Percentiles rank a stretch among this genome's conserved stretches.
Evolutionary conservation across 2,113 vertebrate genomes (phyloP).

Genomic region (Cynopterus brachyotis): DNA sequence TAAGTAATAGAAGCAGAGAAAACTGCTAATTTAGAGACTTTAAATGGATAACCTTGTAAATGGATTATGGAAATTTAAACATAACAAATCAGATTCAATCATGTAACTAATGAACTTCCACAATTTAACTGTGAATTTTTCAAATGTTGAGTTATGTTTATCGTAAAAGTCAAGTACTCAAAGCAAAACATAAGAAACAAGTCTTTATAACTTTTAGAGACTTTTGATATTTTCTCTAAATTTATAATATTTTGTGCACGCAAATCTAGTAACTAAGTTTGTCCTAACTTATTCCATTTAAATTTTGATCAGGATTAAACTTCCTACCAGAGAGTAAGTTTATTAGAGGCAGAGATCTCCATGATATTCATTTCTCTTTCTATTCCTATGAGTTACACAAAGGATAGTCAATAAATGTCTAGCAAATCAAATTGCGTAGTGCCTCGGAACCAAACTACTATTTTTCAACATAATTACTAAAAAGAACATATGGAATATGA

Average conservation of each 20-base stretch:
- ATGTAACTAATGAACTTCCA: constrained; percentile 80
- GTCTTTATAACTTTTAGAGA: constrained; percentile 33
- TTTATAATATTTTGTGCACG: constrained; percentile 1
- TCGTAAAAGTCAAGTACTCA: constrained; percentile 77
- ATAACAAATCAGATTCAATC: constrained; percentile 86
- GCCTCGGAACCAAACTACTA: constrained; percentile 50
- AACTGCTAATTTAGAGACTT: constrained; percentile 86
- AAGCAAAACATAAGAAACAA: constrained; percentile 65
- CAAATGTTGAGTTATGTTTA: constrained; percentile 68
- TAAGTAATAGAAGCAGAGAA: constrained; percentile 83
- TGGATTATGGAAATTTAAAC: constrained; percentile 86
- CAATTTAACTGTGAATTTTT: constrained; percentile 84
- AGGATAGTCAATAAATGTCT: constrained; percentile 62
- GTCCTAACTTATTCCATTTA: constrained; percentile 33
- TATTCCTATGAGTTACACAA: constrained; percentile 2
- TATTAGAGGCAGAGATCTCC: neutral
- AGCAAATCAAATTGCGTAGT: constrained; percentile 63
- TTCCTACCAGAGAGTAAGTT: neutral
- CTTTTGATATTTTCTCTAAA: neutral
- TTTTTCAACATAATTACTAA: constrained; percentile 77
- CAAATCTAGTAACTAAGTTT: neutral
- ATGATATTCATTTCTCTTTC: constrained; percentile 46
- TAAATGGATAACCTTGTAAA: constrained; percentile 80
- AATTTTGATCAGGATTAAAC: neutral
- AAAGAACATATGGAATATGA: constrained; percentile 73